These are phyloP conservation scores for Charanyca ferruginea DNA, from an alignment of 2,888 invertebrate genomes.

Conservation along the genomic window DNA sequence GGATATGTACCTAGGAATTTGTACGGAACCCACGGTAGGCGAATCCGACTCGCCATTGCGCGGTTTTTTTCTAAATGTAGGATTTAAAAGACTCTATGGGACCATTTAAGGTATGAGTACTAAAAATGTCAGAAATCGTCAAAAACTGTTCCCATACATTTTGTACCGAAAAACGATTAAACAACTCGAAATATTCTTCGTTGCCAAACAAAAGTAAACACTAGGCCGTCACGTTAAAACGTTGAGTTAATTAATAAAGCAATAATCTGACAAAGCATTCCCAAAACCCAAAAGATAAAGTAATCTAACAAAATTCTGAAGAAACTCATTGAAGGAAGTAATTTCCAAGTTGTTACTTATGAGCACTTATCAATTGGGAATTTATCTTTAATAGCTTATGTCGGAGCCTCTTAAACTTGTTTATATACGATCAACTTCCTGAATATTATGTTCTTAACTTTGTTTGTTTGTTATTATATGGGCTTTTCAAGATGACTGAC, in stretches of 20 bases:
- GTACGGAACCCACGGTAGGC: no score
- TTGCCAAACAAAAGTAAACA: no score
- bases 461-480: slow-evolving; percentile 29
- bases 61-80: no score
- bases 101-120: no score
- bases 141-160: no score
- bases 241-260: slow-evolving; percentile 8
- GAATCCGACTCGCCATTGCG: no score
- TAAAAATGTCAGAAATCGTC: no score
- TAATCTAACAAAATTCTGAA: slow-evolving; percentile 44
- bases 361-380: slow-evolving; percentile 58
- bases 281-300: slow-evolving; percentile 28
- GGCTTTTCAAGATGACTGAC: slow-evolving; percentile 9
- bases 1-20: no score
- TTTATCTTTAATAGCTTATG: slow-evolving; percentile 52
- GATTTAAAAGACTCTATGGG: no score
- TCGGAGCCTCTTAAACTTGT: slow-evolving; percentile 52
- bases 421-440: slow-evolving; percentile 53
- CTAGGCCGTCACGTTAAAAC: no score
- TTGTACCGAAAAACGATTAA: no score
- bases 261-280: slow-evolving; percentile 26
- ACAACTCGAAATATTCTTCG: no score
- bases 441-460: slow-evolving; percentile 45
- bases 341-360: slow-evolving; percentile 57
- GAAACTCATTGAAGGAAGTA: slow-evolving; percentile 46